Evolutionary conservation across 2,888 invertebrate species (phyloP).

Genomic region (Allacma fusca): DNA sequence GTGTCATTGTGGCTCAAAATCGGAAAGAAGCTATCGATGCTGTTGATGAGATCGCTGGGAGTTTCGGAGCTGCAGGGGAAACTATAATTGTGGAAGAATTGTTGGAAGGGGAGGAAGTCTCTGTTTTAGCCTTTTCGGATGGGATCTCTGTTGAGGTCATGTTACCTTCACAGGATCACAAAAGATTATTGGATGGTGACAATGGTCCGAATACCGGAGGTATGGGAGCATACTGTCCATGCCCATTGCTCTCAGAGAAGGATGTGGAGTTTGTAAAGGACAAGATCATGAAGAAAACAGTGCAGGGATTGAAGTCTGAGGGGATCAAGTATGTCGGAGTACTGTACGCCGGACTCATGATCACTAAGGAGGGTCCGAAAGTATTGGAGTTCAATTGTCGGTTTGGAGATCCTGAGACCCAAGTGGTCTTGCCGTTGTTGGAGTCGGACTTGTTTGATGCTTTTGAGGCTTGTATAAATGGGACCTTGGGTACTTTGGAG

Average conservation of each 20-base stretch:
- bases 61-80: constrained; percentile 84
- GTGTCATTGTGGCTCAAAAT: constrained; percentile 85
- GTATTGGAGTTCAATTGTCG: constrained; percentile 97
- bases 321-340: constrained; percentile 74
- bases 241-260: constrained; percentile 75
- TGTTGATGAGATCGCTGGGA: constrained; percentile 81
- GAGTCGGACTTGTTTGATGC: constrained; percentile 81
- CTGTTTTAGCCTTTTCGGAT: constrained; percentile 89
- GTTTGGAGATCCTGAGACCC: constrained; percentile 98
- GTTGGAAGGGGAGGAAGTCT: constrained; percentile 91
- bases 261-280: constrained; percentile 73
- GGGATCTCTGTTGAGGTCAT: constrained; percentile 81
- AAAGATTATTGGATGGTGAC: constrained; percentile 87
- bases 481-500: constrained; percentile 70
- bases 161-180: constrained; percentile 96
- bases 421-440: constrained; percentile 88
- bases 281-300: constrained; percentile 78
- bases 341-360: constrained; percentile 95
- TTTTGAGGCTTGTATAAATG: constrained; percentile 78
- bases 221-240: constrained; percentile 97
- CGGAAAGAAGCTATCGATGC: constrained; percentile 83
- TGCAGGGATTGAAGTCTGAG: constrained; percentile 81
- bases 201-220: constrained; percentile 97
- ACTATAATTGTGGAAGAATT: constrained; percentile 89
- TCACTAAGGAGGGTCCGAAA: constrained; percentile 88